phyloP scores from a whole-genome alignment of 2,113 vertebrate genomes.

The Caranx melampygus region DNA sequence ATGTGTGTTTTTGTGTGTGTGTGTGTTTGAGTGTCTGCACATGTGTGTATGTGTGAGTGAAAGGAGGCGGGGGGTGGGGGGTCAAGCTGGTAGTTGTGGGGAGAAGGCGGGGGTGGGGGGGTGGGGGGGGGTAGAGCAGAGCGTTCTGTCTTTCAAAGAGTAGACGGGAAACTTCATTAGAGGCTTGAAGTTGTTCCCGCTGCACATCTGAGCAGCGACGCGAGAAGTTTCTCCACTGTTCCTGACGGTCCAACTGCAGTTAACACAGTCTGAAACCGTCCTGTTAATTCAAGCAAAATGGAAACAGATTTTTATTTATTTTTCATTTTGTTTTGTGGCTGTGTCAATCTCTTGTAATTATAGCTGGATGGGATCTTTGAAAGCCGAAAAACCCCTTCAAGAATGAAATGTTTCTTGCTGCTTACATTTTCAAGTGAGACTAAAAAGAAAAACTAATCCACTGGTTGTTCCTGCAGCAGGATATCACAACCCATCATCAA shows the following conservation, averaged over 20 bases:
- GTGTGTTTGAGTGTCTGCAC: constrained; percentile 53
- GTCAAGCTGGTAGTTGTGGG: constrained; percentile 66
- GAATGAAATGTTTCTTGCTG: not conserved
- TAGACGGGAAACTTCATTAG: constrained; percentile 79
- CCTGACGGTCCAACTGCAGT: not conserved
- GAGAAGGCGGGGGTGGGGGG: not conserved
- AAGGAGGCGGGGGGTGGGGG: constrained; percentile 47
- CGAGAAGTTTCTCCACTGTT: constrained; percentile 15
- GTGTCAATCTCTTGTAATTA: constrained; percentile 1
- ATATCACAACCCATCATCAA: too few species aligned
- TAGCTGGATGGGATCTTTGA: not conserved
- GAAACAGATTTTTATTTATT: constrained; percentile 8
- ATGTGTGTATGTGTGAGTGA: constrained; percentile 42
- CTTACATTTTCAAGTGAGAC: too few species aligned
- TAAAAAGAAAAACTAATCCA: too few species aligned
- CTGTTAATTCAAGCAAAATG: constrained; percentile 52
- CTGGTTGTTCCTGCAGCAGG: too few species aligned
- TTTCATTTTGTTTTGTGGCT: not conserved
- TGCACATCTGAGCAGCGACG: constrained; percentile 46
- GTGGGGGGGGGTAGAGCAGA: constrained; percentile 68
- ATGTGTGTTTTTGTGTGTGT: constrained; percentile 80
- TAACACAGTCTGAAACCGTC: constrained; percentile 23
- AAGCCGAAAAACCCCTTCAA: not conserved
- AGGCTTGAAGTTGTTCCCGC: constrained; percentile 58
- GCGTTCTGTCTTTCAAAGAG: constrained; percentile 77